phyloP scores from a whole-genome alignment of 2,888 invertebrate genomes.

The Protonemura montana region DNA sequence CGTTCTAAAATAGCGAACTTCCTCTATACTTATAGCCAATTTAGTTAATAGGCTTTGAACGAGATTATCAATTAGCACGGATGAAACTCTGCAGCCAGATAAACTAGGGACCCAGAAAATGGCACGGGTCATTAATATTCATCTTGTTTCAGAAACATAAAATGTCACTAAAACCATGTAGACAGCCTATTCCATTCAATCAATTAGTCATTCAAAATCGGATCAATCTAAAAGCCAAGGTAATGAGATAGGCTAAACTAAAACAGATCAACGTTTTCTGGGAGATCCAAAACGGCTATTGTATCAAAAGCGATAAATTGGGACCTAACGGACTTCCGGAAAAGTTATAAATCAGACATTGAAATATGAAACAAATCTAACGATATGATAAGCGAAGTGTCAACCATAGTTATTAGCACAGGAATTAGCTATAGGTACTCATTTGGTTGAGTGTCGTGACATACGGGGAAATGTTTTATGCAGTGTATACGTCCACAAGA shows the following conservation, averaged over 20 bases:
- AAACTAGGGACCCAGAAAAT: neutral
- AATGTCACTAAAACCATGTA: neutral
- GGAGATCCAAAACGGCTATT: neutral
- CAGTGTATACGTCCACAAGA: neutral
- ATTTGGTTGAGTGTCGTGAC: neutral
- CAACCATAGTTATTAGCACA: too few species aligned
- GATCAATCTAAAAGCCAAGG: conserved; percentile 8
- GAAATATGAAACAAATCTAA: too few species aligned
- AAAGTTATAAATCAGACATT: too few species aligned
- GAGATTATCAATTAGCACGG: conserved; percentile 28
- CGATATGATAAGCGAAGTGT: too few species aligned
- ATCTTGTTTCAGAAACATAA: conserved; percentile 19
- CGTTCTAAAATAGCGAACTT: neutral
- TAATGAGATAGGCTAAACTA: conserved; percentile 14
- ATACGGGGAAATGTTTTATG: neutral
- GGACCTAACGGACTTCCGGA: too few species aligned
- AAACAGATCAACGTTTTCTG: neutral
- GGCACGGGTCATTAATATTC: conserved; percentile 17
- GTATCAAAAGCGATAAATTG: too few species aligned
- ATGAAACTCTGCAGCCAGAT: neutral
- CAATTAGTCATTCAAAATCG: neutral
- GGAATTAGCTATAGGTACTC: too few species aligned
- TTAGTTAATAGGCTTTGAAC: conserved; percentile 28
- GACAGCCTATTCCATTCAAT: neutral
- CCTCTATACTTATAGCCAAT: conserved; percentile 32